Percentiles rank a stretch among this genome's conserved stretches.
phyloP scores from a whole-genome alignment of 2,113 vertebrate species.

The Cygnus atratus region DNA sequence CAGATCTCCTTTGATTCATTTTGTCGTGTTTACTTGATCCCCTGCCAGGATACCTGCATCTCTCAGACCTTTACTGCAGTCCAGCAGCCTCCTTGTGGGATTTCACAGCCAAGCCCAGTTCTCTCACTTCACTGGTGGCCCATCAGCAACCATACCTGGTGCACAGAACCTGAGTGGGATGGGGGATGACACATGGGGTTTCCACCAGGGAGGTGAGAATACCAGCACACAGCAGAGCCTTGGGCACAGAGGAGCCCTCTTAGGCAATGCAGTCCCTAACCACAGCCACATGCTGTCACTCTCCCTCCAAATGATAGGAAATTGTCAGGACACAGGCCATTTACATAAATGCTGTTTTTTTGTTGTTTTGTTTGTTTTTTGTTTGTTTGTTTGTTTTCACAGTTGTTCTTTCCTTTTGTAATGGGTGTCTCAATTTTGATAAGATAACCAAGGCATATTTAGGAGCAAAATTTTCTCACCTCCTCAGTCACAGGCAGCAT shows the following conservation, averaged over 20 bases:
- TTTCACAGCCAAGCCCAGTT: neutral
- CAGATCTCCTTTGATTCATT: neutral
- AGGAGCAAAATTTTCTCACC: neutral
- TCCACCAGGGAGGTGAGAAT: neutral
- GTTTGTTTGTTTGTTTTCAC: too few species aligned
- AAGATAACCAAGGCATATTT: neutral
- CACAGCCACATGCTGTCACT: neutral
- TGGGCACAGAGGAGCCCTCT: neutral
- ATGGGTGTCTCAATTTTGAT: neutral
- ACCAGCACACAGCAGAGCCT: neutral
- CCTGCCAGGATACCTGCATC: neutral
- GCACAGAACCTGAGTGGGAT: neutral
- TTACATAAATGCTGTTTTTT: neutral
- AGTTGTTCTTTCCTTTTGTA: neutral
- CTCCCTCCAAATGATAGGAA: neutral
- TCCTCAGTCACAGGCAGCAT: neutral
- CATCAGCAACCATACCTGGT: rapidly evolving
- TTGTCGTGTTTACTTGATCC: neutral
- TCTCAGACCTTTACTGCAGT: neutral
- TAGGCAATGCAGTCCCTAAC: neutral
- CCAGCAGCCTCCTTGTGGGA: neutral
- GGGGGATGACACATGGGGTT: rapidly evolving
- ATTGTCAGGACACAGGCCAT: neutral
- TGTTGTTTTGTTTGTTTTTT: too few species aligned
- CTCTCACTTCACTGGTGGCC: neutral